A percentile compares a stretch with the other conserved stretches of the same genome.
These are phyloP conservation scores for Phymastichus coffea DNA, from an alignment of 1,140 invertebrate genomes.

Conservation along the genomic window DNA sequence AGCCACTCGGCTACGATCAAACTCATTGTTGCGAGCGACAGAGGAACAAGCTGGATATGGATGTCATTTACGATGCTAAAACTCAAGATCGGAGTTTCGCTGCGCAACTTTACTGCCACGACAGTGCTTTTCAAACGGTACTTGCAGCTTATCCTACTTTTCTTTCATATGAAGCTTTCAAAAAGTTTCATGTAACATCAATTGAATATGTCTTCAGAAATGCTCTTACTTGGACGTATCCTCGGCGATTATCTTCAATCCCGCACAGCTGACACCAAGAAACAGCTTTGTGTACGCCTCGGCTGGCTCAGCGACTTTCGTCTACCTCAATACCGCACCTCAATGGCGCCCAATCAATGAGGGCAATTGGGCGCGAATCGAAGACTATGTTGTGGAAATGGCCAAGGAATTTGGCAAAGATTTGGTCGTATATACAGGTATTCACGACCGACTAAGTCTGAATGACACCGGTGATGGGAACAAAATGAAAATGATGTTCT, in stretches of 20 bases:
- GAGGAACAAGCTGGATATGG: conserved; percentile 1
- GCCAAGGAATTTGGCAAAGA: conserved; percentile 31
- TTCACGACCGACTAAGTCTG: conserved; percentile 52
- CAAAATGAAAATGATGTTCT: conserved; percentile 52
- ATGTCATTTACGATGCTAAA: neutral
- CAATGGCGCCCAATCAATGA: conserved; percentile 16
- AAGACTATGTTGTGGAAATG: conserved; percentile 34
- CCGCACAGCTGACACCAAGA: neutral
- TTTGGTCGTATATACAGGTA: conserved; percentile 59
- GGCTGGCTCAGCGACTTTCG: neutral
- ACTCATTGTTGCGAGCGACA: conserved; percentile 6
- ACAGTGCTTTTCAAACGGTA: conserved; percentile 8
- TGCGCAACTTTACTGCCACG: neutral
- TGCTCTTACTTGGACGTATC: neutral
- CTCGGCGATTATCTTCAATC: neutral
- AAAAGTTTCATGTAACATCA: too few relatives aligned
- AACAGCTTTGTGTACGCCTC: neutral
- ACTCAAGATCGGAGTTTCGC: conserved; percentile 7
- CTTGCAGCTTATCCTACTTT: neutral
- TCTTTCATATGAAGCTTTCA: too few relatives aligned
- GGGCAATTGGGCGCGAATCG: conserved; percentile 29
- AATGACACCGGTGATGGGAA: conserved; percentile 44
- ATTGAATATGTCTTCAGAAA: neutral
- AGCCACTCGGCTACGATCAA: neutral
- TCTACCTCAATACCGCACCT: neutral